Evolutionary conservation across 2,797 vertebrate species (phyloP), one percentile per base, ranked within the genome.

Genomic region (Galago senegalensis): DNA sequence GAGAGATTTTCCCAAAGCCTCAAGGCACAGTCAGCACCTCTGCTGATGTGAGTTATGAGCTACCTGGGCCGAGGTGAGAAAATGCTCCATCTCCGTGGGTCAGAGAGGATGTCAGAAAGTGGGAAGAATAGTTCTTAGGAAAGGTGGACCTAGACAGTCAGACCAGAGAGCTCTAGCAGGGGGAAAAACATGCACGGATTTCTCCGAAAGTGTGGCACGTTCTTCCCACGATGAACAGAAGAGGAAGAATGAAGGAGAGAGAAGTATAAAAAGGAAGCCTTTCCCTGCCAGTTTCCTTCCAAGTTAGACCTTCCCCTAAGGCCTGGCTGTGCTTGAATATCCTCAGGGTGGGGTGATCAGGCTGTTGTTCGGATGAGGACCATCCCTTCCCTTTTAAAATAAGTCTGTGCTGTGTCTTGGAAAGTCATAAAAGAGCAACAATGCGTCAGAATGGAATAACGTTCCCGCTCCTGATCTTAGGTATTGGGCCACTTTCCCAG

Each of bases 301-400:
- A 37, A 69, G 34, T 58, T 53, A 81, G 53, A 40, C 20, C 58
- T 37, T 86, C 72, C 27, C 7, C 34, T 6, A 37, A 53, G 29
- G 20, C 16, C n/a, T 58, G 81, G 40, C 53, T 73, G 37, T 61
- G 40, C 67, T 90, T 56, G 31, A 63, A 40, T 27, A 21, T 88
- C 81, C 56, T 95, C 61, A 79, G 84, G 29, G 43, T 23, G 12
- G 20, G 49, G 6, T 12, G 16, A 67, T 43, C 75, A 49, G 82
- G 80, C n/a, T 49, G 58, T 58, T 27, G 11, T 70, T 89, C 61
- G 40, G 31, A 56, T 29, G 56, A 53, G 46, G 27, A 79, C 75
- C 31, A 65, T 60, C 25, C 34, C 80, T 84, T 81, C 34, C 56
- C 43, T 87, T 96, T 81, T 10, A 84, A 91, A 94, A 87, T 1